These are phyloP conservation scores for Alectura lathami DNA, from an alignment of 2,113 vertebrate species.

Conservation along the genomic window DNA sequence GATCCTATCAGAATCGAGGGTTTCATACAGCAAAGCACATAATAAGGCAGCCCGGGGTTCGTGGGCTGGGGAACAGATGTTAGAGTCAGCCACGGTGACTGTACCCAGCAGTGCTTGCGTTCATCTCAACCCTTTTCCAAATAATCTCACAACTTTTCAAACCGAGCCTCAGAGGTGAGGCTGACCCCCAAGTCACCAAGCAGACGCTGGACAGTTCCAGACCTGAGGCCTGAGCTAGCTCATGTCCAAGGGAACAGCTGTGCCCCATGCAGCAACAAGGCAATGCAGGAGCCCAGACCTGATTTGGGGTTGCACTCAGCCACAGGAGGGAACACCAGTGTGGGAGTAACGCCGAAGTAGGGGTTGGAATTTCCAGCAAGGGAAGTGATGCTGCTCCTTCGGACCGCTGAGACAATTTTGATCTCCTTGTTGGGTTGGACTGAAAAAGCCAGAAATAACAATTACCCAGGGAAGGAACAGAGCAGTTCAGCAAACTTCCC, in stretches of 20 bases:
- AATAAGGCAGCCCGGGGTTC: neutral
- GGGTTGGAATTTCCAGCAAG: conserved; percentile 70
- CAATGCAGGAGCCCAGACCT: conserved; percentile 70
- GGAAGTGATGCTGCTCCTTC: conserved; percentile 75
- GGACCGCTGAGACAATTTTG: conserved; percentile 67
- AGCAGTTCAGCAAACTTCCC: neutral
- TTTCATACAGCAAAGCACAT: neutral
- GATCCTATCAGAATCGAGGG: conserved; percentile 27
- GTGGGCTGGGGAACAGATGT: neutral
- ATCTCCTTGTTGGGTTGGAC: conserved; percentile 77
- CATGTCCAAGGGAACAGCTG: fast-evolving
- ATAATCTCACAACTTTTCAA: neutral
- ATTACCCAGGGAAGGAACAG: neutral
- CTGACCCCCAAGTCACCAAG: neutral
- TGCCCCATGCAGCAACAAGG: neutral
- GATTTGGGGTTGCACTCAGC: conserved; percentile 84
- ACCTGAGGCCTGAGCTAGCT: neutral
- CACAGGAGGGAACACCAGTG: conserved; percentile 51
- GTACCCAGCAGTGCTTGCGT: neutral
- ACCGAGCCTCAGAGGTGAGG: neutral
- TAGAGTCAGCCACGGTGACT: neutral
- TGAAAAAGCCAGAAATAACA: conserved; percentile 26
- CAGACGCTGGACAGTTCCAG: neutral
- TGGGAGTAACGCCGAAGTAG: conserved; percentile 62
- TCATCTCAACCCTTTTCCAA: neutral